Percentiles rank a stretch among this genome's conserved stretches.
Conservation (phyloP, 2,797 vertebrate genomes). For the Crocidura indochinensis region DNA sequence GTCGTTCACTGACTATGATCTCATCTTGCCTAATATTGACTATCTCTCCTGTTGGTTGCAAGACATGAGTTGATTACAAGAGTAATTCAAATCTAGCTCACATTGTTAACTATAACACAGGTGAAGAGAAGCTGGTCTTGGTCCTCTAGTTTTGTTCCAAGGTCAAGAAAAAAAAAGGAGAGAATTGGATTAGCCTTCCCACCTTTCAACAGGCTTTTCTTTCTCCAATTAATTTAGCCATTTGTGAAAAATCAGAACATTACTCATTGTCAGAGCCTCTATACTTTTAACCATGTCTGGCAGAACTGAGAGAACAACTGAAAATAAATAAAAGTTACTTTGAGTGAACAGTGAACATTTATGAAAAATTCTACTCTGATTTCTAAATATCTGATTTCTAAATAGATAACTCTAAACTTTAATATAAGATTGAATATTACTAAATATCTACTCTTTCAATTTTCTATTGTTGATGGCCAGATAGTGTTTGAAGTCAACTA, state of each 20-base stretch:
- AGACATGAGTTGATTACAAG: conserved; percentile 53
- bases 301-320: not conserved
- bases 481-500: not conserved
- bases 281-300: not conserved
- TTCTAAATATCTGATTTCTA: not conserved
- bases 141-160: not conserved
- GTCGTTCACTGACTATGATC: conserved; percentile 18
- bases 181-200: not conserved
- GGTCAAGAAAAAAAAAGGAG: not conserved
- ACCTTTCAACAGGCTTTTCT: not conserved
- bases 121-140: not conserved
- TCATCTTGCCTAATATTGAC: conserved; percentile 66
- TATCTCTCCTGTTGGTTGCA: not conserved
- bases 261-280: not conserved
- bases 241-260: conserved; percentile 21
- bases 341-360: not conserved
- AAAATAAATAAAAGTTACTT: not conserved
- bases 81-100: conserved; percentile 61
- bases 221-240: not conserved
- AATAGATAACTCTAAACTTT: not conserved
- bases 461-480: not conserved
- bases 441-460: too few relatives aligned
- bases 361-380: not conserved
- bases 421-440: not conserved
- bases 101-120: conserved; percentile 7